Base-by-base conservation (phyloP, 2,888 invertebrate species). In the Scotopteryx bipunctaria region DNA sequence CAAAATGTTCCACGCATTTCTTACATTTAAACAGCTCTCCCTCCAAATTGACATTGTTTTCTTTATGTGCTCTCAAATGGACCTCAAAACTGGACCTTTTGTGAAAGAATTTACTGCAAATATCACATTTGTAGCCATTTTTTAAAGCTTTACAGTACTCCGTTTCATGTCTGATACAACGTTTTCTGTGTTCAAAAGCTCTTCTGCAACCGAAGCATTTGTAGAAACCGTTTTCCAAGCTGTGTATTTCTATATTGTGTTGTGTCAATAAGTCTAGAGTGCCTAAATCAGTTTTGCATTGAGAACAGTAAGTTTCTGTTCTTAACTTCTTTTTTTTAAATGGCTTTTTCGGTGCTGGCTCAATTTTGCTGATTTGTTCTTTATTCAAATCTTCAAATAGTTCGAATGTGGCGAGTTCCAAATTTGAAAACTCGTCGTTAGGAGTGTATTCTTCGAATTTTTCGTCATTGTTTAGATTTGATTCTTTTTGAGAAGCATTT, bases 141-240 rank as follows among this genome's bases (percentile, higher is more conserved):
- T 79, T 81, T 0, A 89, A 57, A 0, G 69, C 76, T 69, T 82
- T 84, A 63, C 89, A 89, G 45, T 76, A 82, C 6, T 78, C 72
- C 0, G 64, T 51, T 57, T 88, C 89, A 37, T 89, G 89, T 0
- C 76, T 68, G 0, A 77, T 54, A 0, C 86, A 64, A 0, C 71
- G 64, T 56, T 80, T 83, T 6, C 72, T 61, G 23, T 62, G 78
- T 64, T 75, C 80, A 52, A 83, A 86, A 0, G 66, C 60, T 60
- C 82, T 86, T 1, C 81, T 81, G 46, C 89, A 90, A 0, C 89
- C 89, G 49, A 83, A 89, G 63, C 89, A 90, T 58, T 80, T 83
- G 27, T 71, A 85, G 1, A 67, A 5, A 0, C 73, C 77, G 40
- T 74, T 59, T 2, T 69, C 64, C 54, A 84, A 73, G 0, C 86